Evolutionary conservation across 2,888 invertebrate species (phyloP).

Genomic region (Mechanitis messenoides): DNA sequence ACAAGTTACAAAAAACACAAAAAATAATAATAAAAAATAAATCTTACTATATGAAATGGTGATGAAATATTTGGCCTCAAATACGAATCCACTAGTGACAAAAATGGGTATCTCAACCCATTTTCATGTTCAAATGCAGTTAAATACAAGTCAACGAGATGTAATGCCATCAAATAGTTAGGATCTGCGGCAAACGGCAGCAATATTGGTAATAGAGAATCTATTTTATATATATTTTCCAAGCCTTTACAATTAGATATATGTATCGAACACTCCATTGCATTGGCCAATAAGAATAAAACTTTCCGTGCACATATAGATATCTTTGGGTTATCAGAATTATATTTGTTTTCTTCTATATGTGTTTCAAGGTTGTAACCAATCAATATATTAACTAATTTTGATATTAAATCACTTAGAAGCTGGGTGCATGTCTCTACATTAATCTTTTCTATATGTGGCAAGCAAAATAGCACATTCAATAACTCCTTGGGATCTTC

Average conservation of each 20-base stretch:
- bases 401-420: slow-evolving; percentile 53
- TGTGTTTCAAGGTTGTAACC: slow-evolving; percentile 54
- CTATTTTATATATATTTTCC: slow-evolving; percentile 62
- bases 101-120: slow-evolving; percentile 56
- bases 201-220: slow-evolving; percentile 58
- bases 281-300: slow-evolving; percentile 74
- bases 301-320: slow-evolving; percentile 60
- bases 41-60: slow-evolving; percentile 80
- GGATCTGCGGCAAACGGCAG: slow-evolving; percentile 64
- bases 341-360: slow-evolving; percentile 44
- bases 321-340: slow-evolving; percentile 46
- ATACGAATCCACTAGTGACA: slow-evolving; percentile 67
- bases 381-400: slow-evolving; percentile 45
- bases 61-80: slow-evolving; percentile 81
- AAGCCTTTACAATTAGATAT: slow-evolving; percentile 69
- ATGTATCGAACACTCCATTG: slow-evolving; percentile 78
- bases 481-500: slow-evolving; percentile 61
- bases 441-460: slow-evolving; percentile 72
- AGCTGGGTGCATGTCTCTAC: slow-evolving; percentile 46
- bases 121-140: slow-evolving; percentile 68
- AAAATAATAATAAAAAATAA: neutral
- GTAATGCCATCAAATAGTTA: slow-evolving; percentile 67
- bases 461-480: slow-evolving; percentile 73
- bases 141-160: slow-evolving; percentile 74
- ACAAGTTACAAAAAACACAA: neutral